Evolutionary conservation across 2,797 vertebrate genomes (phyloP), one percentile per base, ranked within the genome.

Genomic region (Botia almorhae): DNA sequence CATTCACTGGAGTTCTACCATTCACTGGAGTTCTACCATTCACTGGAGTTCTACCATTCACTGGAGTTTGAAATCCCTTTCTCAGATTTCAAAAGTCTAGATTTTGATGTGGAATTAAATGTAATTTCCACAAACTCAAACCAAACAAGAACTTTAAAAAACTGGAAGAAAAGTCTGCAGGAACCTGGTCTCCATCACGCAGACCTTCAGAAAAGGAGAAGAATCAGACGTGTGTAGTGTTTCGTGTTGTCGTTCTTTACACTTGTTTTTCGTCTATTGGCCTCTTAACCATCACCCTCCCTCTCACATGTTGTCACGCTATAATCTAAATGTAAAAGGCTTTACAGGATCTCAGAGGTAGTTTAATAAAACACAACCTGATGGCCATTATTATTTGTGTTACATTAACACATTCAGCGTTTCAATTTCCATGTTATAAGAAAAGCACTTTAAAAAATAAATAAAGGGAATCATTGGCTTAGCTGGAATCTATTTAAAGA

Each of bases 311-410:
- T 78, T 80, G 67, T 74, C 70, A 50, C 48, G 39, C 81, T 76
- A 50, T 61, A 39, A 43, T 67, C 26, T 71, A 64, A 86, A 85
- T 76, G 73, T 74, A 70, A 80, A 55, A 16, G 68, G 72, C 64
- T 83, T 76, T 1, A 78, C 74, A 85, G 60, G 67, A 80, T 65
- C 67, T 76, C 58, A 83, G 46, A 83, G 46, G 76, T 75, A 68
- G 76, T 81, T 86, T 85, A 80, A 86, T 87, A 58, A 83, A 58
- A 76, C 78, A 61, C 48, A 81, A 88, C 84, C 80, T 50, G 43
- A 80, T 85, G 64, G 70, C 76, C 74, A 73, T 80, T 78, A 81
- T 78, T 74, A 70, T 61, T 43, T 77, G 80, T 48, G 61, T 76
- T 73, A 29, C 43, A 61, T 75, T 78, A 70, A 78, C 75, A 74